phyloP scores from a whole-genome alignment of 2,797 vertebrate genomes.

The Esox masquinongy region DNA sequence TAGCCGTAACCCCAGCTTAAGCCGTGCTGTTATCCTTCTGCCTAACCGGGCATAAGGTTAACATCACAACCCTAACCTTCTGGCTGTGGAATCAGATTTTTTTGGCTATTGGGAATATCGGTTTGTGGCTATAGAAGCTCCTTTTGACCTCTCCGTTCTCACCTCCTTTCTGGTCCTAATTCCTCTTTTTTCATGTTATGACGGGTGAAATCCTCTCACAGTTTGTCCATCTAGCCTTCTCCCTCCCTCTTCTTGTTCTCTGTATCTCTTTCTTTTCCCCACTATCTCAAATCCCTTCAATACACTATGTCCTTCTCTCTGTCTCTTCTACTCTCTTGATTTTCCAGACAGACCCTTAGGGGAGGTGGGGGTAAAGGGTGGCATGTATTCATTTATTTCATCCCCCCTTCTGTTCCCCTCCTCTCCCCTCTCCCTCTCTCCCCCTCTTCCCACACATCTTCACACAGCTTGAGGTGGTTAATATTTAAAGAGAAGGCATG shows the following conservation, averaged over 20 bases:
- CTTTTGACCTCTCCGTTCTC: constrained; percentile 56
- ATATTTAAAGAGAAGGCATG: constrained; percentile 78
- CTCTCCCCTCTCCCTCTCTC: constrained; percentile 53
- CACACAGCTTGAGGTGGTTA: constrained; percentile 78
- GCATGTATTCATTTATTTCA: constrained; percentile 76
- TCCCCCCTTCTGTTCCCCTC: constrained; percentile 49
- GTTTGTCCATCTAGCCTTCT: constrained; percentile 9
- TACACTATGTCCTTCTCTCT: constrained; percentile 21
- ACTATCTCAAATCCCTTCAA: constrained; percentile 21
- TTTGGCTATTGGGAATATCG: too few relatives aligned
- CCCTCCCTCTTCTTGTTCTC: not conserved
- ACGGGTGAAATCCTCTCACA: constrained; percentile 14
- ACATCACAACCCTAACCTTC: constrained; percentile 14
- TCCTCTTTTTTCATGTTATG: constrained; percentile 28
- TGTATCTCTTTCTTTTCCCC: constrained; percentile 29
- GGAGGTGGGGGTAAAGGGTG: constrained; percentile 52
- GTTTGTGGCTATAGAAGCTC: too few relatives aligned
- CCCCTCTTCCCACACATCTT: constrained; percentile 72
- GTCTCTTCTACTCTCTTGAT: constrained; percentile 42
- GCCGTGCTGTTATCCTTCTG: too few relatives aligned
- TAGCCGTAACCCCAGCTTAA: not conserved
- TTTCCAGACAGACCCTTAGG: constrained; percentile 64
- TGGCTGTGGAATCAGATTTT: constrained; percentile 2
- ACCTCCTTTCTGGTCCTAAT: constrained; percentile 25
- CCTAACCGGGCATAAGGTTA: too few relatives aligned